phyloP scores from a whole-genome alignment of 2,797 vertebrate species.

The Mormyrus proboscirostris region DNA sequence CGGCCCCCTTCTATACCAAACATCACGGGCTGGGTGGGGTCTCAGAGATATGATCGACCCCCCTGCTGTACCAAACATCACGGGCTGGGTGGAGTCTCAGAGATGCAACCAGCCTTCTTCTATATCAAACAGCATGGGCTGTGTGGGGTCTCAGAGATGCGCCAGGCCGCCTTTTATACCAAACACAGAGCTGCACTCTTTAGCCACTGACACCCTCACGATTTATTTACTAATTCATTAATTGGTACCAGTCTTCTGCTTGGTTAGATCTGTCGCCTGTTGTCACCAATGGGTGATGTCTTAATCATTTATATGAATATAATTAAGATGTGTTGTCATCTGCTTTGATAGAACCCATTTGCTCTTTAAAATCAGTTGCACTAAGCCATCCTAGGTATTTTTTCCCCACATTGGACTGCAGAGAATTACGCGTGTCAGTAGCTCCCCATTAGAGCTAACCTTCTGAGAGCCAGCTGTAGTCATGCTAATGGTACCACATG shows the following conservation, averaged over 20 bases:
- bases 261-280: slow-evolving; percentile 6
- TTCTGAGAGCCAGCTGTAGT: background rate
- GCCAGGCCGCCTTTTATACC: slow-evolving; percentile 26
- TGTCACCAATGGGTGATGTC: slow-evolving; percentile 3
- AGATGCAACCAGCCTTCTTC: background rate
- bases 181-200: slow-evolving; percentile 58
- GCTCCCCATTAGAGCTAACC: slow-evolving; percentile 3
- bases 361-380: background rate
- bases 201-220: slow-evolving; percentile 36
- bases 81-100: background rate
- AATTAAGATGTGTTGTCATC: slow-evolving; percentile 15
- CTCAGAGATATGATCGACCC: background rate
- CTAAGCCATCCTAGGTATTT: slow-evolving; percentile 8
- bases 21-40: background rate
- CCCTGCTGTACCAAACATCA: background rate
- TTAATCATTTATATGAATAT: slow-evolving; percentile 10
- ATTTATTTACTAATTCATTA: slow-evolving; percentile 1
- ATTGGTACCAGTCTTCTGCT: slow-evolving; percentile 10
- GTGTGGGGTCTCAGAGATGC: background rate
- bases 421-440: slow-evolving; percentile 1
- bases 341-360: slow-evolving; percentile 12
- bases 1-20: background rate
- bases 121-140: background rate
- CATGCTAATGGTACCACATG: slow-evolving; percentile 10
- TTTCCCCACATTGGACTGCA: background rate